A percentile compares a stretch with the other conserved stretches of the same genome.
Evolutionary conservation across 2,113 vertebrate genomes (phyloP).

Genomic region (Genyomyrus donnyi): DNA sequence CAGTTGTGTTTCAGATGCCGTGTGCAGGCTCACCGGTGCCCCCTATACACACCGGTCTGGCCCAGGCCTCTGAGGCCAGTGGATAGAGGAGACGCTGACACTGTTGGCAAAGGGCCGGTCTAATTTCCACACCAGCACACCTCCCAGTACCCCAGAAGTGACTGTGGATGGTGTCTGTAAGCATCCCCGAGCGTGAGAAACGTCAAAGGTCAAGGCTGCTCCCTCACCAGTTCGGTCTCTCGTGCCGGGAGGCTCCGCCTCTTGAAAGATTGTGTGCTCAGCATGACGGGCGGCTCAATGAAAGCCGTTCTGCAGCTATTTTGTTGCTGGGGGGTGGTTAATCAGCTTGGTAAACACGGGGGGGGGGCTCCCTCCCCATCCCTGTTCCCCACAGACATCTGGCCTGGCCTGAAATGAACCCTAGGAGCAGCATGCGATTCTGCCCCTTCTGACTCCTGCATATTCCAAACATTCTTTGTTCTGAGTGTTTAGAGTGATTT

Average conservation of each 20-base stretch:
- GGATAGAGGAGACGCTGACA: not conserved
- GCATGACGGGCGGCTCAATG: not conserved
- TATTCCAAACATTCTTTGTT: not conserved
- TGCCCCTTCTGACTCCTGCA: not conserved
- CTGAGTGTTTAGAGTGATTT: not conserved
- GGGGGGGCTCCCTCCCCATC: not conserved
- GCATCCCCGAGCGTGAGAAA: not conserved
- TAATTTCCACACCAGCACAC: not conserved
- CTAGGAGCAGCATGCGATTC: not conserved
- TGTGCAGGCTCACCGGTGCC: not conserved
- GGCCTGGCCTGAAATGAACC: slow-evolving; percentile 18
- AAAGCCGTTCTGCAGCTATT: not conserved
- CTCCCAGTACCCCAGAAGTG: not conserved
- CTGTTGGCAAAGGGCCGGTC: not conserved
- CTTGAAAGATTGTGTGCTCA: not conserved
- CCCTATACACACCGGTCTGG: not conserved
- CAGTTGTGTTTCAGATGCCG: not conserved
- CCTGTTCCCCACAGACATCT: not conserved
- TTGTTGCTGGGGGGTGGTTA: not conserved
- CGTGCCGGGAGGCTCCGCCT: not conserved
- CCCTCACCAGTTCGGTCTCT: not conserved
- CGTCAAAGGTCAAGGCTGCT: not conserved
- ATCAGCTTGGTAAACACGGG: not conserved
- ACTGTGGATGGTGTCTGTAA: not conserved
- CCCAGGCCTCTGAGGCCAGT: not conserved